Base-by-base conservation (phyloP, 2,797 vertebrate species). In the Onychomys torridus region DNA sequence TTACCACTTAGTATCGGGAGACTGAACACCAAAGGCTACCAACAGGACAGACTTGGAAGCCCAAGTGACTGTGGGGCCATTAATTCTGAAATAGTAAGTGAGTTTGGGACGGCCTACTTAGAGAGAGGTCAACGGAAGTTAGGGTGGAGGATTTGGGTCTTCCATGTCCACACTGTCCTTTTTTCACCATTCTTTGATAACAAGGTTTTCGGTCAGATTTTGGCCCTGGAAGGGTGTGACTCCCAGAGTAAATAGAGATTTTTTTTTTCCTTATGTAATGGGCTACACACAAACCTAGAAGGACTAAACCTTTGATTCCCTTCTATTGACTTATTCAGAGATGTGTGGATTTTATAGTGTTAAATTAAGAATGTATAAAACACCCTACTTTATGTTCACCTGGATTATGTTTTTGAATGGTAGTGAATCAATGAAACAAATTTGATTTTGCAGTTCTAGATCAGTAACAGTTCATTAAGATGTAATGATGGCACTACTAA, bases 331-430 rank as follows among this genome's bases (percentile, higher is more conserved):
- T 29, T 83, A 4, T 61, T 86, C 77, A 40, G 63, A 55, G 86
- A 82, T 32, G 63, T 89, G 27, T 77, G 25, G 61, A 21, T 73
- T 81, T 65, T 69, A 32, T 79, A 83, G 19, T 25, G 6, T 76
- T 85, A 55, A 93, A 79, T 67, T 79, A 83, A 94, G 29, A 79
- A 67, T 61, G 57, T 63, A 0, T n/a, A 55, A 95, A 93, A 82
- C 17, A 46, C 27, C 32, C 34, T 29, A 10, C 2, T 32, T 67
- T 40, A 46, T 82, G 40, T 86, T 88, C 57, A 46, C 73, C 84
- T 76, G 78, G 84, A 55, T 91, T 71, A 40, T 78, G 43, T 89
- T 90, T 90, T 73, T 90, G 23, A 65, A 46, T 6, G 52, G 0
- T 77, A 85, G 78, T 52, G 90, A 89, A 89, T 73, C n/a, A 85